Percentiles rank a stretch among this genome's conserved stretches.
Conservation (phyloP, 2,888 invertebrate species). For the Cremastinae sp. region DNA sequence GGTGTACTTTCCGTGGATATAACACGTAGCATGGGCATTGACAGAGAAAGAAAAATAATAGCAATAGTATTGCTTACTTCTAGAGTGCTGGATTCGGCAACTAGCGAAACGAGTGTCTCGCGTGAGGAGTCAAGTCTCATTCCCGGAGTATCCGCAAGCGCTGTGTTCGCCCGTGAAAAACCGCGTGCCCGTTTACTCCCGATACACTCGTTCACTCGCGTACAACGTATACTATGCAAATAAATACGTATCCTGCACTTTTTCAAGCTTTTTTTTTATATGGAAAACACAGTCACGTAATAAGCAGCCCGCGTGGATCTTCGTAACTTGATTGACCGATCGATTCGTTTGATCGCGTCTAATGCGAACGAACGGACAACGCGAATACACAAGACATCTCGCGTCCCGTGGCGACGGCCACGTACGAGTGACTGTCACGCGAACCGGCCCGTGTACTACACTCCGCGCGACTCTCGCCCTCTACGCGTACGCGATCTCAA, state of each 20-base stretch:
- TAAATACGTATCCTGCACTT: not conserved
- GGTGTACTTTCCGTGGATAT: too few relatives aligned
- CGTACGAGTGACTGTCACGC: constrained; percentile 39
- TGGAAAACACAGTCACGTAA: constrained; percentile 10
- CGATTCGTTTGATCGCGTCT: constrained; percentile 34
- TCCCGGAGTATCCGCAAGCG: constrained; percentile 9
- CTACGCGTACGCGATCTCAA: constrained; percentile 1
- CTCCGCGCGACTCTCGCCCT: constrained; percentile 15
- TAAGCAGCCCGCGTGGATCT: not conserved
- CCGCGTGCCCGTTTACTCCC: constrained; percentile 33
- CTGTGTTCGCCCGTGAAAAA: constrained; percentile 3
- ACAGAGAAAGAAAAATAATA: too few relatives aligned
- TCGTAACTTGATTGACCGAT: constrained; percentile 20
- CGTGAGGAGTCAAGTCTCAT: not conserved
- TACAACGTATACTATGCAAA: not conserved
- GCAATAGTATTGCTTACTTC: too few relatives aligned
- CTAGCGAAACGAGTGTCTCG: not conserved
- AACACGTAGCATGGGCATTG: too few relatives aligned
- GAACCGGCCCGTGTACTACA: constrained; percentile 1
- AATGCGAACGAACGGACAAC: constrained; percentile 4
- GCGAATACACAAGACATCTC: not conserved
- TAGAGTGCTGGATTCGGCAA: too few relatives aligned
- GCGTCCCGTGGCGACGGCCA: constrained; percentile 44
- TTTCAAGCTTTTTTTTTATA: constrained; percentile 19
- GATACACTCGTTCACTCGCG: constrained; percentile 4